Evolutionary conservation across 2,888 invertebrate genomes (phyloP), one percentile per base, ranked within the genome.

Genomic region (Acanthosoma haemorrhoidale): DNA sequence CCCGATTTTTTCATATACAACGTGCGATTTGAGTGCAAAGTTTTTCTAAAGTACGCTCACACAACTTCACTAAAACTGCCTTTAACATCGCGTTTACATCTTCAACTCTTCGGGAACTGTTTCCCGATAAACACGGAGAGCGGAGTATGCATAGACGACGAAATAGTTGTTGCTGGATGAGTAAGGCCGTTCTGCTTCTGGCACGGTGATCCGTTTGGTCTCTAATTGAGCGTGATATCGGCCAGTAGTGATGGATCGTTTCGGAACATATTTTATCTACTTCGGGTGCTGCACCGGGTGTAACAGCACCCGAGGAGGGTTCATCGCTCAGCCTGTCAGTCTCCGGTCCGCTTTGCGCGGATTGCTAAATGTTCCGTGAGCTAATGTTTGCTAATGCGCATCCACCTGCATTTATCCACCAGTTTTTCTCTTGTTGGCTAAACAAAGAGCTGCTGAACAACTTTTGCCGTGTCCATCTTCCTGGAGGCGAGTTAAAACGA

Each of bases 241-340:
- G 29, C 6, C n/a, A n/a, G 51, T 21, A 51, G 21, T 51, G 51
- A 51, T 51, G 51, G 51, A 51, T 51, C 51, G 51, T 25, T 51
- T 51, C 25, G 51, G 25, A 29, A 51, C 51, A 51, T 51, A 51
- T 51, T 51, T 25, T 25, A 18, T 18, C 43, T 43, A 51, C 51
- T 25, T 51, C 29, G 51, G 51, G 25, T 51, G 18, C 25, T 43
- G 25, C 41, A 8, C 16, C 4, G n/a, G n/a, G 18, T 43, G 25
- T 51, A 51, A 51, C 51, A 25, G 51, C 51, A n/a, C 21, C 51
- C 51, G 29, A 51, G 13, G 51, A 51, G 25, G 21, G 25, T n/a
- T 51, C 51, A 51, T 51, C 51, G 51, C 51, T 51, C 51, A 51
- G 25, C 51, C 51, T 51, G 51, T 25, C 51, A 51, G 25, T 51